Percentiles rank a stretch among this genome's conserved stretches.
phyloP scores from a whole-genome alignment of 2,888 invertebrate species.

The Perizoma affinitatum region DNA sequence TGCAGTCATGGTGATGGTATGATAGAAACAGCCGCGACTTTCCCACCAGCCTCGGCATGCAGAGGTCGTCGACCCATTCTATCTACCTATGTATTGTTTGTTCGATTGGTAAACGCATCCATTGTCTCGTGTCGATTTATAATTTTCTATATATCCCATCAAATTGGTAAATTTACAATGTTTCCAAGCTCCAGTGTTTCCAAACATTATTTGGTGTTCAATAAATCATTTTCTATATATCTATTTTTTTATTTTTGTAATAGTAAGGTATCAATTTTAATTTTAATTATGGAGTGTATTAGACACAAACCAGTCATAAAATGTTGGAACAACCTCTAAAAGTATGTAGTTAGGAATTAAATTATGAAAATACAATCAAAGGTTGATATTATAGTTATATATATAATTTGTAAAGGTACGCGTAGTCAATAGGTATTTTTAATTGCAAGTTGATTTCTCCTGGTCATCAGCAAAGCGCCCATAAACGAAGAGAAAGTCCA shows the following conservation, averaged over 20 bases:
- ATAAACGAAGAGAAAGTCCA: slow-evolving; percentile 36
- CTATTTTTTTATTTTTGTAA: neutral
- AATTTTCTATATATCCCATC: neutral
- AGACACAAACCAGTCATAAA: no score
- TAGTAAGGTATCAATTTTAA: no score
- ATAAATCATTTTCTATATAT: no score
- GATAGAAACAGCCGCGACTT: slow-evolving; percentile 6
- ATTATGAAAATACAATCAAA: no score
- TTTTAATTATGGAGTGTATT: no score
- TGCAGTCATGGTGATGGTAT: slow-evolving; percentile 1
- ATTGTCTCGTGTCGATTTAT: slow-evolving; percentile 3
- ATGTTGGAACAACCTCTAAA: no score
- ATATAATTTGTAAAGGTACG: no score
- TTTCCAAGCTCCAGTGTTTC: neutral
- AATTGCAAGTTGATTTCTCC: slow-evolving; percentile 19
- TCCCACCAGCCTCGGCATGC: slow-evolving; percentile 7
- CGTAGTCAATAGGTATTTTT: slow-evolving; percentile 4
- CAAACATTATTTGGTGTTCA: no score
- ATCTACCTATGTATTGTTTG: slow-evolving; percentile 15
- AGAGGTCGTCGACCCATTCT: slow-evolving; percentile 18
- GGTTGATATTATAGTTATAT: no score
- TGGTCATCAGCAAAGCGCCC: slow-evolving; percentile 26
- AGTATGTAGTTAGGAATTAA: neutral
- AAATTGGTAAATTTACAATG: neutral
- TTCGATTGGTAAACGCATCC: slow-evolving; percentile 18